Evolutionary conservation across 1,140 invertebrate genomes (phyloP), one percentile per base, ranked within the genome.

Genomic region (Scaptomyza graminum): DNA sequence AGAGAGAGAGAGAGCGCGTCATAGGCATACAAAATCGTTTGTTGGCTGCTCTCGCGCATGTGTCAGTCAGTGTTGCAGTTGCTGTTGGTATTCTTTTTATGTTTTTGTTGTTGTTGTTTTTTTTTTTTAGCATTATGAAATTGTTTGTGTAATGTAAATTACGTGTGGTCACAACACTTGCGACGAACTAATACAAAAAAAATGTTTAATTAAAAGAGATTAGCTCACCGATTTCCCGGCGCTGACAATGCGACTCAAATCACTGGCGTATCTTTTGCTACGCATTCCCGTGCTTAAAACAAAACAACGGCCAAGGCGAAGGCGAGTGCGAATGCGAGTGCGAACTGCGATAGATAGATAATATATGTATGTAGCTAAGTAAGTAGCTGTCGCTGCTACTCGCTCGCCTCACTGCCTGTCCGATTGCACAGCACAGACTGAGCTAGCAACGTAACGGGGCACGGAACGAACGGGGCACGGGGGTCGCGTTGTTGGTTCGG

Each of bases 161-260:
- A 7, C 5, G 28, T 4, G 28, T 31, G 5, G 28, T 31, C 28
- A 31, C 28, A 31, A 31, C 28, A 31, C 7, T 39, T 39, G 12
- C 12, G 9, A 60, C 12, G 9, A 60, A 52, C 28, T 52, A 51
- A 44, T 67, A 57, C 57, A 2, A 65, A 65, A 57, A 39, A n/a
- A n/a, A n/a, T n/a, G n/a, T 63, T 46, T 44, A 11, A 7, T 51
- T 31, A 39, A 6, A 31, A 7, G 9, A 39, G 47, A 73, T 62
- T 79, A 74, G 78, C 82, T 85, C 82, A 85, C 82, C 82, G 82
- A 87, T 85, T 85, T 85, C 78, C 82, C 82, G 68, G 7, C 57
- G 66, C 69, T 60, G 68, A 87, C 82, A 75, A 87, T 65, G 82
- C 82, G 82, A 60, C 78, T 73, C 43, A 87, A 85, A 63, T 85